phyloP scores from a whole-genome alignment of 2,113 vertebrate genomes.

The Lepus timidus region DNA sequence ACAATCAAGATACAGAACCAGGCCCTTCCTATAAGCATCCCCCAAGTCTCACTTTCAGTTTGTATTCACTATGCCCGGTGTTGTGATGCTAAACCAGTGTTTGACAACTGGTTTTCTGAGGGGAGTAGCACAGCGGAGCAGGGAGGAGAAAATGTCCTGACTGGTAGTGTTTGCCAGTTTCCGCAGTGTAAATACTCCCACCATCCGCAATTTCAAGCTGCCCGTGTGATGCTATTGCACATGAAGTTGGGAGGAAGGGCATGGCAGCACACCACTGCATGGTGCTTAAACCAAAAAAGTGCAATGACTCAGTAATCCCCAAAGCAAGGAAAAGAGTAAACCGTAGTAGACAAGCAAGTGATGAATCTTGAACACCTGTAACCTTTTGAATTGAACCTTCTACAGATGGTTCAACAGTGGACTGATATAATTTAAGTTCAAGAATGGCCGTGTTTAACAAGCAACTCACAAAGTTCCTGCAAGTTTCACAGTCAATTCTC shows the following conservation, averaged over 20 bases:
- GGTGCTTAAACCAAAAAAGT: not conserved
- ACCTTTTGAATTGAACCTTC: too few species aligned
- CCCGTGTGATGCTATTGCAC: not conserved
- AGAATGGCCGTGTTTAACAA: not conserved
- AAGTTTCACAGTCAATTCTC: not conserved
- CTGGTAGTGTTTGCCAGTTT: not conserved
- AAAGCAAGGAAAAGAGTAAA: not conserved
- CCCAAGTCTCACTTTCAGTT: constrained; percentile 37
- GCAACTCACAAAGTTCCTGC: not conserved
- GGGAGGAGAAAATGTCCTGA: not conserved
- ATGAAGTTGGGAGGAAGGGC: not conserved
- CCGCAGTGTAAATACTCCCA: not conserved
- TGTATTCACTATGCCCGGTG: not conserved
- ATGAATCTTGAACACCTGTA: not conserved
- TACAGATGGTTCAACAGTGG: not conserved
- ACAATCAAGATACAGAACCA: too few species aligned
- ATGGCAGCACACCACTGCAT: not conserved
- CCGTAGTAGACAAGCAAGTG: not conserved
- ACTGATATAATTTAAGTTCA: not conserved
- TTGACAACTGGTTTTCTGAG: not conserved
- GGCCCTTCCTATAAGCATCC: too few species aligned
- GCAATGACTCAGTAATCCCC: not conserved
- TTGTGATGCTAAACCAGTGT: not conserved
- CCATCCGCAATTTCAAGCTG: not conserved
- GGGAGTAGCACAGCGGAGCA: rapidly evolving